Evolutionary conservation across 2,888 invertebrate genomes (phyloP).

Genomic region (Kuschelorhynchus macadamiae): DNA sequence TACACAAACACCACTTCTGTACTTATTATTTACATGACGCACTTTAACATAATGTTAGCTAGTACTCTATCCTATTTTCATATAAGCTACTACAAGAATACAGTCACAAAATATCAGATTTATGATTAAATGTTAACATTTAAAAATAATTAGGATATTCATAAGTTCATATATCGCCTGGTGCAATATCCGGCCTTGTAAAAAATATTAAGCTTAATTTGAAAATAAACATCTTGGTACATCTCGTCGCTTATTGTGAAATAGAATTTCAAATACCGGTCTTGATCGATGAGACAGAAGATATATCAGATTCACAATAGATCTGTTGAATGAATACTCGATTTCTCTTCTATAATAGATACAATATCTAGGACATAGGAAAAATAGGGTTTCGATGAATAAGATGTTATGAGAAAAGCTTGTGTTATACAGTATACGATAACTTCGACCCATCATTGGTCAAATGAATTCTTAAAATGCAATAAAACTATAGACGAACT

Average conservation of each 20-base stretch:
- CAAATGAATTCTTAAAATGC: too few relatives aligned
- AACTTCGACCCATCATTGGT: too few relatives aligned
- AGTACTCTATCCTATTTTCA: too few relatives aligned
- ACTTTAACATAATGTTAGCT: too few relatives aligned
- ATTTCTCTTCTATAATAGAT: conserved; percentile 32
- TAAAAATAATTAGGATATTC: too few relatives aligned
- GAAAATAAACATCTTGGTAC: conserved; percentile 6
- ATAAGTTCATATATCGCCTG: background rate
- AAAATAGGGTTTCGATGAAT: background rate
- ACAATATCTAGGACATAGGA: conserved; percentile 1
- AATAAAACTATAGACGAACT: too few relatives aligned
- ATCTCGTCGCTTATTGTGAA: background rate
- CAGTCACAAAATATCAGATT: too few relatives aligned
- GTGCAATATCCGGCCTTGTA: conserved; percentile 16
- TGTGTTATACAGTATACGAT: too few relatives aligned
- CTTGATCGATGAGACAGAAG: conserved; percentile 1
- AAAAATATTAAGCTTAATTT: conserved; percentile 4
- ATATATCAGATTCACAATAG: background rate
- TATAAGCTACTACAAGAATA: too few relatives aligned
- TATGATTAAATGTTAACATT: too few relatives aligned
- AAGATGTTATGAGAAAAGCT: background rate
- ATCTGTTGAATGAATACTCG: conserved; percentile 14
- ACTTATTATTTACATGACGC: too few relatives aligned
- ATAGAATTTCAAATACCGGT: background rate
- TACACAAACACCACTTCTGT: too few relatives aligned